Conservation (phyloP, 2,888 invertebrate species). For the Helicoverpa assulta region DNA sequence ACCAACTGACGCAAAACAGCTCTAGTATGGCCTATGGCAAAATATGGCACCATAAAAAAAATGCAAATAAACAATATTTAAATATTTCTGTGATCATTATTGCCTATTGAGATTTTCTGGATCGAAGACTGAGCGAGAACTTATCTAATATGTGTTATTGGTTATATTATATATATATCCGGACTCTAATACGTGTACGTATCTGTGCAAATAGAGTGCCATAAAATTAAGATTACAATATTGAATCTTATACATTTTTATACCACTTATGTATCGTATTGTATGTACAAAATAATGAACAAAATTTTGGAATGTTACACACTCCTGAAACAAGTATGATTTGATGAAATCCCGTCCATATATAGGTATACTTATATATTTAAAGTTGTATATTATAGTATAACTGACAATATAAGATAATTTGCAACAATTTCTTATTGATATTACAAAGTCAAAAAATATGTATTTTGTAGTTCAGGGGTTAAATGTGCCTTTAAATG, state of each 20-base stretch:
- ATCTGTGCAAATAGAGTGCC: constrained; percentile 84
- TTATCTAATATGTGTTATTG: constrained; percentile 70
- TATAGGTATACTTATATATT: constrained; percentile 54
- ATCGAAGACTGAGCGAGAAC: constrained; percentile 85
- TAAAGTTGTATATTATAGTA: constrained; percentile 36
- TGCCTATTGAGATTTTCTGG: constrained; percentile 89
- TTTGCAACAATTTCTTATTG: constrained; percentile 54
- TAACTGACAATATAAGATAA: constrained; percentile 41
- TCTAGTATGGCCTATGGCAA: constrained; percentile 71
- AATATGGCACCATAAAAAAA: constrained; percentile 78
- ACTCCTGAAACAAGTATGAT: constrained; percentile 57
- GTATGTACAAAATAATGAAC: constrained; percentile 65
- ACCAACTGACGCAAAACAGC: constrained; percentile 52
- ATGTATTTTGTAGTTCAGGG: constrained; percentile 58
- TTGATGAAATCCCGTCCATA: constrained; percentile 59
- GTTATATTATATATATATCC: constrained; percentile 67
- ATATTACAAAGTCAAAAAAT: constrained; percentile 52
- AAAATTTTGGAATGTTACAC: constrained; percentile 47
- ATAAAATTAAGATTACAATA: constrained; percentile 78
- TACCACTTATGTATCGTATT: constrained; percentile 64
- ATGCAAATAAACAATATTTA: constrained; percentile 72
- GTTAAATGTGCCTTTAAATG: constrained; percentile 78
- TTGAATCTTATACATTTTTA: constrained; percentile 67
- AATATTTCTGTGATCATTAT: constrained; percentile 83
- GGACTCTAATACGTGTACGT: constrained; percentile 75